Base-by-base conservation (phyloP, 2,797 vertebrate genomes). In the Simalia tracyae region DNA sequence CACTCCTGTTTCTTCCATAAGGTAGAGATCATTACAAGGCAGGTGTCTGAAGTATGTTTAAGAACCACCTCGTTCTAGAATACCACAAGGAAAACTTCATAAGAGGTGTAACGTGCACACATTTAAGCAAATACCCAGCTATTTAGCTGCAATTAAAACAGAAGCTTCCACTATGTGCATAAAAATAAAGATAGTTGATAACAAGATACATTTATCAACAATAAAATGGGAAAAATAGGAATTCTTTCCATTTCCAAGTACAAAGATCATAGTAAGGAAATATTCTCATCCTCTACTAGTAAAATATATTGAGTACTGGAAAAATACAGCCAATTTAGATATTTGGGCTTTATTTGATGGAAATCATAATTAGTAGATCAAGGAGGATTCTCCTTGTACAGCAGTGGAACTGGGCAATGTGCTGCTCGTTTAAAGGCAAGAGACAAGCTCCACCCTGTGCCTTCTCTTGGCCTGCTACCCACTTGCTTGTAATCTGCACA, bases 171-270 rank as follows among this genome's bases (percentile, higher is more conserved):
- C 50, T 46, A 8, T 86, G 91, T 92, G 89, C 84, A 93, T 31
- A 68, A 90, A 89, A 95, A 57, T 1, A 28, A 88, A 93, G 4
- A 10, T 57, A 24, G 90, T n/a, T 93, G 88, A 92, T 28, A 63
- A 22, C 66, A 90, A 1, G 76, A 3, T 89, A 90, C 89, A 85
- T 1, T 59, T n/a, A 59, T 12, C 1, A 6, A 5, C 61, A 64
- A 28, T 31, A 31, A 68, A 68, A n/a, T 68, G 14, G n/a, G 66
- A 2, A 68, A 66, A 85, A 3, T 86, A 60, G 19, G 5, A 87
- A 19, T 10, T 24, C 91, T 91, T 94, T 92, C 92, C 86, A 3
- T 90, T 94, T 42, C 7, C 10, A 86, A 89, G 12, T 1, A 89
- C 9, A 66, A 89, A 90, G 0, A 87, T 24, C 1, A 22, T 50